Conservation (phyloP, 2,888 invertebrate genomes). For the Anodontia alba region DNA sequence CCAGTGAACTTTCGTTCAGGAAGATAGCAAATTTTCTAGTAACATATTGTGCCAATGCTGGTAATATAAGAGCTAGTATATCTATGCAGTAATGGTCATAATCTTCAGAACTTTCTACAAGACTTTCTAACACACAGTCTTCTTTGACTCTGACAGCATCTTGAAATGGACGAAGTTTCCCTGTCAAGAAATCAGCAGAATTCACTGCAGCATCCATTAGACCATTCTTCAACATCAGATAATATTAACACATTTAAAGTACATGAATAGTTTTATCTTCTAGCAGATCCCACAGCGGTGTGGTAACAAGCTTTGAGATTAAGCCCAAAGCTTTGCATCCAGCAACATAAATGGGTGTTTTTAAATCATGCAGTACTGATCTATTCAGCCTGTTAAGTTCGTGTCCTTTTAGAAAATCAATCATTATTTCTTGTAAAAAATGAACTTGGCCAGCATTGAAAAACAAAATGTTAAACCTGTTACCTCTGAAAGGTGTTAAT, state of each 20-base stretch:
- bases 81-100: conserved; percentile 34
- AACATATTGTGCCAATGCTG: conserved; percentile 32
- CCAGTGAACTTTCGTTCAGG: conserved; percentile 25
- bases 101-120: conserved; percentile 24
- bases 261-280: conserved; percentile 31
- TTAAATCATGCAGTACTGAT: conserved; percentile 27
- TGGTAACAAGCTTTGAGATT: conserved; percentile 26
- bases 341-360: conserved; percentile 21
- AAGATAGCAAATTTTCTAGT: conserved; percentile 20
- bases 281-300: conserved; percentile 38
- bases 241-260: conserved; percentile 33
- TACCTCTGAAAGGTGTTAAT: conserved; percentile 21
- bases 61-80: conserved; percentile 23
- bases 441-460: conserved; percentile 30
- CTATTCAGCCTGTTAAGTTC: conserved; percentile 17
- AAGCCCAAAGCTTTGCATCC: conserved; percentile 26
- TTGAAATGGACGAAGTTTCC: neutral
- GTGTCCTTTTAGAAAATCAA: conserved; percentile 6
- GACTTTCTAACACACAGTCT: conserved; percentile 30
- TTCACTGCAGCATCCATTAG: conserved; percentile 27
- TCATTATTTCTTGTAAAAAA: conserved; percentile 21
- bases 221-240: conserved; percentile 32
- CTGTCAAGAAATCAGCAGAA: conserved; percentile 28
- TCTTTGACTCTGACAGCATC: conserved; percentile 33
- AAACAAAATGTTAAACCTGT: conserved; percentile 29